Evolutionary conservation across 2,888 invertebrate species (phyloP).

Genomic region (Cyaniris semiargus): DNA sequence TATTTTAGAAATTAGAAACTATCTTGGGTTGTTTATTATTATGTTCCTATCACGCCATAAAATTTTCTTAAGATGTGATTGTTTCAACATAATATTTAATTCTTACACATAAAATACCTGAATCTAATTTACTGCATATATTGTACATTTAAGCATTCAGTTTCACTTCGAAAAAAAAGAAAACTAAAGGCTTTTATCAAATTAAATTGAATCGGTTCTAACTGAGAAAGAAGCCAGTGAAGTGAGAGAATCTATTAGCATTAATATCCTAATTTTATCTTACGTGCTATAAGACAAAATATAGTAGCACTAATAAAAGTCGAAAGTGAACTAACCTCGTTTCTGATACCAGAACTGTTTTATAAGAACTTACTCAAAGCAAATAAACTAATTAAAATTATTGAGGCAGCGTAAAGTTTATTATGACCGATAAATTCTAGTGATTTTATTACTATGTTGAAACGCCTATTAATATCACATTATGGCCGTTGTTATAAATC

Average conservation of each 20-base stretch:
- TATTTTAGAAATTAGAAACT: not conserved
- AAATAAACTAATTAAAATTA: constrained; percentile 23
- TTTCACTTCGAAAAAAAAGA: not conserved
- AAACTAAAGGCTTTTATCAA: not conserved
- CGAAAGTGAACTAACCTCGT: not conserved
- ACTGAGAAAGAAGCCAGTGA: not conserved
- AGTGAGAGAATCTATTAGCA: not conserved
- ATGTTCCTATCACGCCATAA: not conserved
- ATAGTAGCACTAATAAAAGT: not conserved
- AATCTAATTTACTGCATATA: not conserved
- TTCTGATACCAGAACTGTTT: not conserved
- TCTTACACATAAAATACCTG: not conserved
- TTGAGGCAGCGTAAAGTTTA: constrained; percentile 1
- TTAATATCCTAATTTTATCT: not conserved
- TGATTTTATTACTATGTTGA: constrained; percentile 21
- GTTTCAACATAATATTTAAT: not conserved
- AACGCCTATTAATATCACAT: not conserved
- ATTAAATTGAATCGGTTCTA: not conserved
- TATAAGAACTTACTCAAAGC: not conserved
- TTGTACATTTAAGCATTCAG: too few relatives aligned
- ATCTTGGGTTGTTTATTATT: not conserved
- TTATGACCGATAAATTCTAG: not conserved
- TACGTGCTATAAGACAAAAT: not conserved
- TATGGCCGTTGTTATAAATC: not conserved
- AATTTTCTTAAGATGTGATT: too few relatives aligned